Evolutionary conservation across 2,113 vertebrate species (phyloP), one percentile per base, ranked within the genome.

Genomic region (Rana temporaria): DNA sequence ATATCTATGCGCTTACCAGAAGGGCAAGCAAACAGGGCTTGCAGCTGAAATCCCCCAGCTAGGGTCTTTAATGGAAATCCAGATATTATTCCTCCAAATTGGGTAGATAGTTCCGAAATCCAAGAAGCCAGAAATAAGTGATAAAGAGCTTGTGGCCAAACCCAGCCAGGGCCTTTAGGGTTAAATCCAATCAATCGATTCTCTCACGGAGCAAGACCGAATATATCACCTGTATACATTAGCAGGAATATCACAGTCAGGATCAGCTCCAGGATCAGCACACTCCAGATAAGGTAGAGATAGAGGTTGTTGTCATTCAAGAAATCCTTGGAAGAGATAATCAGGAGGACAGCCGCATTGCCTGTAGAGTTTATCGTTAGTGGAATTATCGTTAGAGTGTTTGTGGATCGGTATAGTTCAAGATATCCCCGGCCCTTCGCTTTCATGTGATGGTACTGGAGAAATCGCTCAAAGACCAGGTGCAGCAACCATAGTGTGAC

Each of bases 211-310:
- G n/a, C n/a, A n/a, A n/a, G n/a, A n/a, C n/a, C n/a, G n/a, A n/a
- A n/a, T n/a, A n/a, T n/a, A n/a, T 94, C 90, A 99, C 98, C 97
- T 96, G 94, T 90, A 81, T 99, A 98, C 79, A 90, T 84, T 72
- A 97, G 67, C 59, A 98, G 89, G 78, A 91, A 96, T 0, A 87
- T 89, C 62, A 97, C 38, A 0, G 90, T 91, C 67, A 94, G 87
- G 57, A 98, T 70, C 65, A 98, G 89, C 80, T 99, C 98, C 90
- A 97, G 57, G n/a, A 87, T 90, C 84, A 99, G 88, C 84, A 96
- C 78, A 63, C 89, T 88, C 85, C 98, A 87, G 64, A 97, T 86
- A 79, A 97, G 71, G 88, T 92, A 94, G 0, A 90, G 88, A 42
- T 90, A 92, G 6, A 94, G 65, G 59, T 84, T 88, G 48, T 20